Conservation (phyloP, 2,797 vertebrate genomes). For the Epinephelus coioides region DNA sequence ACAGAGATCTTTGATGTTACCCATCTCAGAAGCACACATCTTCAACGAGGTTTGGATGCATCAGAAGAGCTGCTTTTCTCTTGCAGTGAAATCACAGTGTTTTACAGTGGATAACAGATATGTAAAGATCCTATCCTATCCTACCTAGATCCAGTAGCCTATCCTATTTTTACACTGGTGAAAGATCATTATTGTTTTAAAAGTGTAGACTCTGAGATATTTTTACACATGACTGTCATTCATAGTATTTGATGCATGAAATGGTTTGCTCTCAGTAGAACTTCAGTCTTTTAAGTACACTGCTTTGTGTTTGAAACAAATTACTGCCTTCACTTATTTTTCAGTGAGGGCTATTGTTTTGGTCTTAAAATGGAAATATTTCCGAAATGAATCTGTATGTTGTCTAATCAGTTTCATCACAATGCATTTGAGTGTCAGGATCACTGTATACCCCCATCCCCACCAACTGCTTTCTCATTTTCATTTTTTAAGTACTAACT, state of each 20-base stretch:
- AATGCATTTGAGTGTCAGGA: background rate
- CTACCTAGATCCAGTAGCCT: background rate
- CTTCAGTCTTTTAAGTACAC: too few species aligned
- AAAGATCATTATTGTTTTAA: background rate
- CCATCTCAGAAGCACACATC: constrained; percentile 5
- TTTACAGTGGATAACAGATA: background rate
- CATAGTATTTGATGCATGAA: too few species aligned
- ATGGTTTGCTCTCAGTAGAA: too few species aligned
- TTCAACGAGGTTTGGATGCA: background rate
- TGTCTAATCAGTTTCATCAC: background rate
- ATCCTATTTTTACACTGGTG: background rate
- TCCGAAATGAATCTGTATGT: background rate
- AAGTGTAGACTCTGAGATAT: too few species aligned
- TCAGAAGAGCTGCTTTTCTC: background rate
- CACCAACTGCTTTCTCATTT: background rate
- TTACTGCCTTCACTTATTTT: too few species aligned
- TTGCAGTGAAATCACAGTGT: background rate
- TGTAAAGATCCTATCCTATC: background rate
- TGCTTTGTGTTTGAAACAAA: too few species aligned
- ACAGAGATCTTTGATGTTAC: constrained; percentile 20
- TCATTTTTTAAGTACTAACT: background rate
- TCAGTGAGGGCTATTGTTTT: background rate
- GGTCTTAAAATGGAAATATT: background rate
- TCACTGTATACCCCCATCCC: background rate
- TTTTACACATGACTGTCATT: too few species aligned